phyloP scores from a whole-genome alignment of 2,888 invertebrate genomes.

The Drosophila lacicola region DNA sequence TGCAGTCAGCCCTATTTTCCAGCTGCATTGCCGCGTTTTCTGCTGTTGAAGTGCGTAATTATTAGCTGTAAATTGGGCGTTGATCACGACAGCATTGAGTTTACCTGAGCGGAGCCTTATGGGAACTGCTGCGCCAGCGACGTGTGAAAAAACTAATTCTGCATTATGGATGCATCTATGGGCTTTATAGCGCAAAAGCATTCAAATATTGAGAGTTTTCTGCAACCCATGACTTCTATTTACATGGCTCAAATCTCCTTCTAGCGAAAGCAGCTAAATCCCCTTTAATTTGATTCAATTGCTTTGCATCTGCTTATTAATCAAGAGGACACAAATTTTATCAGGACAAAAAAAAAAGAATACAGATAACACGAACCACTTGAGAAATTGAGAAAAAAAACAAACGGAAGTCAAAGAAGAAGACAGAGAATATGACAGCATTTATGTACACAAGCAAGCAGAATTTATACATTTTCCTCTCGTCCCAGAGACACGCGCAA shows the following conservation, averaged over 20 bases:
- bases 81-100: slow-evolving; percentile 61
- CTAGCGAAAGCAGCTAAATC: no score
- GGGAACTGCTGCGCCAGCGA: slow-evolving; percentile 33
- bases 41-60: slow-evolving; percentile 61
- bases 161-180: slow-evolving; percentile 3
- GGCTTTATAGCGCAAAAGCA: background rate
- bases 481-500: slow-evolving; percentile 10
- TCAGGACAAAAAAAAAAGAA: slow-evolving; percentile 34
- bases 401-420: slow-evolving; percentile 68
- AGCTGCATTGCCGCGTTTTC: slow-evolving; percentile 26
- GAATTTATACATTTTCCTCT: slow-evolving; percentile 31
- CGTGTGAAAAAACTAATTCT: slow-evolving; percentile 42
- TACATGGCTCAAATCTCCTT: no score
- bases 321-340: slow-evolving; percentile 38
- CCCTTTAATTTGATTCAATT: no score
- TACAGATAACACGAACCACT: slow-evolving; percentile 39
- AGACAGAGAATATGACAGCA: slow-evolving; percentile 28
- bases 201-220: no score
- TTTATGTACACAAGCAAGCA: slow-evolving; percentile 25
- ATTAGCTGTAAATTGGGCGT: slow-evolving; percentile 79
- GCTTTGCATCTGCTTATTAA: background rate
- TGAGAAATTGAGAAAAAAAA: slow-evolving; percentile 36
- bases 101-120: slow-evolving; percentile 45
- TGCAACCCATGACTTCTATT: background rate
- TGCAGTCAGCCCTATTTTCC: slow-evolving; percentile 34